Evolutionary conservation across 1,140 invertebrate genomes (phyloP), one percentile per base, ranked within the genome.

Genomic region (Zaprionus inermis): DNA sequence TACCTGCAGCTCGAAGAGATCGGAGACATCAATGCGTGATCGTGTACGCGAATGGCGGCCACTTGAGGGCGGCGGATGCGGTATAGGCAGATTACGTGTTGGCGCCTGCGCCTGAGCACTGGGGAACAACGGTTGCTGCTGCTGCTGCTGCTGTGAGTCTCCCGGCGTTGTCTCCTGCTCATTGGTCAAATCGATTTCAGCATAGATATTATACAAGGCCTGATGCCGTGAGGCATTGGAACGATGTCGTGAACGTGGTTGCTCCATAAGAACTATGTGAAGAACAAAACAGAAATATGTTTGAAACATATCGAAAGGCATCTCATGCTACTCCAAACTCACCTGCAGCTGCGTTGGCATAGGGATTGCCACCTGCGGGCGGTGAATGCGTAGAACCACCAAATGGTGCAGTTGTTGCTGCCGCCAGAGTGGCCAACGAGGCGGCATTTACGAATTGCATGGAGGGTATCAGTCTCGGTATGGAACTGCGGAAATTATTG

Each of bases 171-270:
- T 51, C 5, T 57, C 85, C 60, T 76, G 72, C 5, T 89, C 85
- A 24, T 79, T 75, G 38, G 86, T 90, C 12, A 85, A 49, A 54
- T 89, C 85, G 1, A 90, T 90, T 22, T 90, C 81, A 0, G 86
- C 81, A 55, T 76, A 86, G 5, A 86, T 81, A 18, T 90, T 90
- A 10, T 88, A 90, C 30, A 71, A 56, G 18, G 61, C 59, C 16
- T 81, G 76, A 52, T 72, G 82, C 7, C 86, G 78, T 4, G 72
- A 51, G 1, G 51, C 54, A 59, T 67, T 67, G 24, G 60, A 60
- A 28, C 74, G 79, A 34, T 76, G 72, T 1, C 69, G 64, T 5
- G 58, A 22, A 7, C 79, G 82, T 9, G 52, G 64, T 14, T 30
- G 46, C 24, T 57, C 71, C 54, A 52, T 24, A 24, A 4, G 2